These are phyloP conservation scores for Ptilonorhynchus violaceus DNA, from an alignment of 2,113 vertebrate genomes.

Conservation along the genomic window DNA sequence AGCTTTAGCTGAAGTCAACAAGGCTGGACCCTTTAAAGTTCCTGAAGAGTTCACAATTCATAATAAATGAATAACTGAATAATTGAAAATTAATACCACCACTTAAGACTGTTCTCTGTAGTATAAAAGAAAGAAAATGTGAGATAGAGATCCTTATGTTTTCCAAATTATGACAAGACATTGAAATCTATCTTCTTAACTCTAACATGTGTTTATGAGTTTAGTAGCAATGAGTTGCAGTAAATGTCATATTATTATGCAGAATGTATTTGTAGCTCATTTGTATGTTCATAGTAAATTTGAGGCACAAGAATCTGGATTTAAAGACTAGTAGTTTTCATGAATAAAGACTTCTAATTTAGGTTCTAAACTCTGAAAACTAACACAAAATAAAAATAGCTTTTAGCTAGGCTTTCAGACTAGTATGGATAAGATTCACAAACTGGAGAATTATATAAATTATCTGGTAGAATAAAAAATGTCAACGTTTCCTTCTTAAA, in stretches of 20 bases:
- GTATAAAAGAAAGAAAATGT: background rate
- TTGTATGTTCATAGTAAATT: background rate
- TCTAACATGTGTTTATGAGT: background rate
- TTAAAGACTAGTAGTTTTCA: background rate
- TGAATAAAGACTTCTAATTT: background rate
- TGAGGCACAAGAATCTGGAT: background rate
- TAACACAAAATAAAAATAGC: background rate
- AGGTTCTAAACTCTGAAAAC: background rate
- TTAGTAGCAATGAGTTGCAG: background rate
- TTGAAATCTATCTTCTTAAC: background rate
- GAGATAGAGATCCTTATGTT: background rate
- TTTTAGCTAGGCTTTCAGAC: background rate
- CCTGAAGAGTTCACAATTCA: background rate
- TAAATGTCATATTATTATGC: background rate
- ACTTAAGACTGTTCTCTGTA: background rate
- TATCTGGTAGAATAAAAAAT: conserved; percentile 59
- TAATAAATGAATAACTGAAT: background rate
- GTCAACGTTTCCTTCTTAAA: conserved; percentile 69
- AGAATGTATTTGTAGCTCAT: conserved; percentile 8
- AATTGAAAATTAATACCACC: background rate
- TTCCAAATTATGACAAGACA: background rate
- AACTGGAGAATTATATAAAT: background rate
- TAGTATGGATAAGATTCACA: background rate
- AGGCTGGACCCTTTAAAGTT: background rate
- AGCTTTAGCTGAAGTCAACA: background rate